A percentile compares a stretch with the other conserved stretches of the same genome.
Evolutionary conservation across 2,797 vertebrate genomes (phyloP).

Genomic region (Sciurus carolinensis): DNA sequence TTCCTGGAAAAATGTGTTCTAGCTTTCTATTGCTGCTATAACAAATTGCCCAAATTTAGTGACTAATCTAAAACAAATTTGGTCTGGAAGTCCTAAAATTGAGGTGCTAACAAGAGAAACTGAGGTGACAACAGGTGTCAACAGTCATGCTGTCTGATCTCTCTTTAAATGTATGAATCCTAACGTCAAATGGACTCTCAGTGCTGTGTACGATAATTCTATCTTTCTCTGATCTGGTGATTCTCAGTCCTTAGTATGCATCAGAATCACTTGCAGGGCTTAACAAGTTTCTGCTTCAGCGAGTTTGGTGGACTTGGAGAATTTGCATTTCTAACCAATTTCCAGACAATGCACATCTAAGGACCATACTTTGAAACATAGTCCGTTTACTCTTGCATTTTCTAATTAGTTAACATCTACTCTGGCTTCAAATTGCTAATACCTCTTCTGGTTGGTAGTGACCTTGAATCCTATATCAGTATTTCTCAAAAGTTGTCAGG

Average conservation of each 20-base stretch:
- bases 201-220: background rate
- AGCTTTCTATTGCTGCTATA: background rate
- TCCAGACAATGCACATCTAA: background rate
- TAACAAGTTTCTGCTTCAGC: background rate
- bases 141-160: background rate
- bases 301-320: background rate
- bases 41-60: background rate
- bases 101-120: background rate
- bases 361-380: background rate
- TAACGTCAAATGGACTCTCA: background rate
- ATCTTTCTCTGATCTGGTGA: background rate
- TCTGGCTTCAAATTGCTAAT: background rate
- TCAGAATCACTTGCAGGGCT: background rate
- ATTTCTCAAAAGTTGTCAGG: background rate
- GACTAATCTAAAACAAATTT: background rate
- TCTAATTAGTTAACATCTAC: background rate
- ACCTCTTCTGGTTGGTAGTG: background rate
- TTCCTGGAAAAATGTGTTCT: background rate
- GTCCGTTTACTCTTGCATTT: background rate
- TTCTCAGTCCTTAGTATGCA: background rate
- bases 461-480: background rate
- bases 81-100: conserved; percentile 12
- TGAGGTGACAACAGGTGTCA: background rate
- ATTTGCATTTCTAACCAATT: conserved; percentile 4
- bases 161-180: background rate